Evolutionary conservation across 2,113 vertebrate genomes (phyloP).

Genomic region (Chunga burmeisteri): DNA sequence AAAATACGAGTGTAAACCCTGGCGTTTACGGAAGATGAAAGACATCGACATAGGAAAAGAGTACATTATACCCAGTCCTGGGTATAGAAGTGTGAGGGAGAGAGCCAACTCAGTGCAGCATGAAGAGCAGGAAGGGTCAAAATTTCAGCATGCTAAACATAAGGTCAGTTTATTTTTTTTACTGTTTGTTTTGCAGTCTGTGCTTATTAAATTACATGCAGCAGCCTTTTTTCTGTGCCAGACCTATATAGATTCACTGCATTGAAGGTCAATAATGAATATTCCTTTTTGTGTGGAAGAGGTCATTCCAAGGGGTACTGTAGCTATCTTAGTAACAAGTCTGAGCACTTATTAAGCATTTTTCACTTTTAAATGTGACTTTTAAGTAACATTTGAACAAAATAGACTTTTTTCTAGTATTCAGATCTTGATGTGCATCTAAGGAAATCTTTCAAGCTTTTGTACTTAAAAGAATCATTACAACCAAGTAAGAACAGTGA

Average conservation of each 20-base stretch:
- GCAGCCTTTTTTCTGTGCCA: background rate
- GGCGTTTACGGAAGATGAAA: constrained; percentile 85
- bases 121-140: constrained; percentile 70
- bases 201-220: background rate
- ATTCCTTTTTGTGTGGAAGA: background rate
- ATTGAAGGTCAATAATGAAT: constrained; percentile 41
- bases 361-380: background rate
- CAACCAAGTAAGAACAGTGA: background rate
- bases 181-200: background rate
- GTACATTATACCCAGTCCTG: constrained; percentile 82
- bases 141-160: constrained; percentile 70
- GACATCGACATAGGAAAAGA: constrained; percentile 88
- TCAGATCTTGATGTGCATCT: background rate
- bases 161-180: constrained; percentile 67
- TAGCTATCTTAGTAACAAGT: background rate
- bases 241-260: background rate
- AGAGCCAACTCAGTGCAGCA: constrained; percentile 67
- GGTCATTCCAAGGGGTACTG: background rate
- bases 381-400: background rate
- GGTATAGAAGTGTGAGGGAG: constrained; percentile 78
- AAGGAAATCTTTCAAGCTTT: background rate
- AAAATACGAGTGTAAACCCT: constrained; percentile 54
- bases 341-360: background rate
- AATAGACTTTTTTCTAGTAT: background rate
- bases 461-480: background rate